Percentiles rank a stretch among this genome's conserved stretches.
These are phyloP conservation scores for Oreochromis tanganicae DNA, from an alignment of 2,113 vertebrate species.

Conservation along the genomic window DNA sequence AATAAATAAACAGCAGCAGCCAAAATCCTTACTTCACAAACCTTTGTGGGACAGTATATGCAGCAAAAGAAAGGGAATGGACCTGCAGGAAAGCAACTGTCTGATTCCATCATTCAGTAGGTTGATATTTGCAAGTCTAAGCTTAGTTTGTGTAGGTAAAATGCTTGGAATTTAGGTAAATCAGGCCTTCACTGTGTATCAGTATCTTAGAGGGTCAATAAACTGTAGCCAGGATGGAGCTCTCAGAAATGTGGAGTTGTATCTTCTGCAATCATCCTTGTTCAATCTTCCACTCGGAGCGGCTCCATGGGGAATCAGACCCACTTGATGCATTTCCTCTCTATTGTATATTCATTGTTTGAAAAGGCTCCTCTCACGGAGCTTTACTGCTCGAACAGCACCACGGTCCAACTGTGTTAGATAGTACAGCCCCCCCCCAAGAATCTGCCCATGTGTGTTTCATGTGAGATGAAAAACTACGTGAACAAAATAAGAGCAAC, in stretches of 20 bases:
- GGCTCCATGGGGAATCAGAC: constrained; percentile 14
- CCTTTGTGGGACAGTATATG: neutral
- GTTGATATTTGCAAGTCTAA: neutral
- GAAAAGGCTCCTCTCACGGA: constrained; percentile 4
- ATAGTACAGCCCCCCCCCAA: neutral
- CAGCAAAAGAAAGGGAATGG: neutral
- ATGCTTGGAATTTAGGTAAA: neutral
- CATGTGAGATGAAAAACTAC: neutral
- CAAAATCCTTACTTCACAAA: neutral
- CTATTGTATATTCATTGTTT: constrained; percentile 18
- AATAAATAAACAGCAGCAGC: neutral
- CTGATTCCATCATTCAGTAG: neutral
- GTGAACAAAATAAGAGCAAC: neutral
- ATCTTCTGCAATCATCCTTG: constrained; percentile 11
- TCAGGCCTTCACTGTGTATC: neutral
- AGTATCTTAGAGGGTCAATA: neutral
- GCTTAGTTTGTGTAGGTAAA: neutral
- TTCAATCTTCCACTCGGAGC: constrained; percentile 4
- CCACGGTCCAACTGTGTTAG: neutral
- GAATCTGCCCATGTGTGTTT: neutral
- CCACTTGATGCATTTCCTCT: constrained; percentile 11
- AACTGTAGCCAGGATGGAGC: neutral
- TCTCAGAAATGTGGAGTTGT: neutral
- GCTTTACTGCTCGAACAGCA: constrained; percentile 10
- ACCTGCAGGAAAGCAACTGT: neutral